Percentiles rank a stretch among this genome's conserved stretches.
Evolutionary conservation across 2,888 invertebrate species (phyloP).

Genomic region (Hedychridium roseum): DNA sequence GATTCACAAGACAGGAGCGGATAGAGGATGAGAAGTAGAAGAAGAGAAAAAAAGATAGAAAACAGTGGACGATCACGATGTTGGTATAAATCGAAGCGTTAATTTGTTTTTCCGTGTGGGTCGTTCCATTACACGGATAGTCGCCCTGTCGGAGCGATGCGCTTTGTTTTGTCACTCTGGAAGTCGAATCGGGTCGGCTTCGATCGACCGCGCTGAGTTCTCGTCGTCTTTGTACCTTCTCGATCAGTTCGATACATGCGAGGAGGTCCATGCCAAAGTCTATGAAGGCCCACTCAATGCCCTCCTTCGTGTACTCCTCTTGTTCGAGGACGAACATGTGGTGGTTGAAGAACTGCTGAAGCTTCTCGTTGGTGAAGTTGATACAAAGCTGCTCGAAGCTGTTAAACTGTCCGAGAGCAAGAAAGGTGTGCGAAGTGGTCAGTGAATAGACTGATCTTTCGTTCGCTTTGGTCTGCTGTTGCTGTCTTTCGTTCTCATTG

Average conservation of each 20-base stretch:
- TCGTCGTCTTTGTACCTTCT: conserved; percentile 74
- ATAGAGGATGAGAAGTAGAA: conserved; percentile 29
- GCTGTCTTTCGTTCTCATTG: no score
- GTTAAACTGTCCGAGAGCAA: conserved; percentile 71
- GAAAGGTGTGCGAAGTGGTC: no score
- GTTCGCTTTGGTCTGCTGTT: no score
- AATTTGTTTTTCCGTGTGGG: not conserved
- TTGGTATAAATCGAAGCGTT: conserved; percentile 4
- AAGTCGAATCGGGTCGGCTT: conserved; percentile 16
- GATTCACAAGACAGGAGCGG: no score
- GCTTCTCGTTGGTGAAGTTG: conserved; percentile 93
- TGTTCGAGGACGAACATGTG: conserved; percentile 95
- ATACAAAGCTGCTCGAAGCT: conserved; percentile 94
- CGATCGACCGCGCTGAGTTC: conserved; percentile 15
- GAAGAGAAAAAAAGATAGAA: conserved; percentile 30
- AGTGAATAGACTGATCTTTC: no score
- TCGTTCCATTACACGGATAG: no score
- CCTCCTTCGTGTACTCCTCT: conserved; percentile 91
- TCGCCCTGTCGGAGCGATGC: no score
- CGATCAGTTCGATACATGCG: conserved; percentile 94
- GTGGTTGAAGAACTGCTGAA: conserved; percentile 95
- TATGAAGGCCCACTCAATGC: conserved; percentile 92
- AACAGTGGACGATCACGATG: conserved; percentile 49
- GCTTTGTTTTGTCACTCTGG: no score
- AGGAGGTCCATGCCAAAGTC: conserved; percentile 94